A percentile compares a stretch with the other conserved stretches of the same genome.
phyloP scores from a whole-genome alignment of 2,113 vertebrate genomes.

The Eubucco bourcierii region DNA sequence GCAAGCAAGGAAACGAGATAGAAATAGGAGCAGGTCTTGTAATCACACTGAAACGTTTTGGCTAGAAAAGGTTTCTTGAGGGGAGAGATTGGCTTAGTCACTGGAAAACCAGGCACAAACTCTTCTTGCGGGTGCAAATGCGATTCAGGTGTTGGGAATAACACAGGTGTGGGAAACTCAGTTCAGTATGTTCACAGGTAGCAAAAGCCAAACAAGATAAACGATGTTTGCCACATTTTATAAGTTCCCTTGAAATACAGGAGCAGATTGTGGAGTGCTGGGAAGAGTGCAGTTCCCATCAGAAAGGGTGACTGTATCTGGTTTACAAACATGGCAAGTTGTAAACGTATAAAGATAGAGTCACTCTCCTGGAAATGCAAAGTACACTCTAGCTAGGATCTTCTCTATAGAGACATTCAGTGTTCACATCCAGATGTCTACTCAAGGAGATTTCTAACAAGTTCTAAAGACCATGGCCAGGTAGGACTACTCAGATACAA shows the following conservation, averaged over 20 bases:
- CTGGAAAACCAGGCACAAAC: not conserved
- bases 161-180: not conserved
- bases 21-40: not conserved
- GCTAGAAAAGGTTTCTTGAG: not conserved
- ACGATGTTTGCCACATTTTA: not conserved
- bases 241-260: not conserved
- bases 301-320: not conserved
- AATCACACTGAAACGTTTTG: not conserved
- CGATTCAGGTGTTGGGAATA: not conserved
- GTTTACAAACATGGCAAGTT: not conserved
- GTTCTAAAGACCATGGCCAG: not conserved
- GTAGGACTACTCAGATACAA: not conserved
- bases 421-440: not conserved
- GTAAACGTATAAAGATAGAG: not conserved
- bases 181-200: not conserved
- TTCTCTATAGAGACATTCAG: not conserved
- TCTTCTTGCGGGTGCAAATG: not conserved
- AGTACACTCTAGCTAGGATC: not conserved
- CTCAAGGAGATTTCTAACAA: not conserved
- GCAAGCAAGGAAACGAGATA: not conserved
- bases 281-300: not conserved
- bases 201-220: not conserved
- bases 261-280: not conserved
- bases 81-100: not conserved
- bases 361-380: not conserved